Base-by-base conservation (phyloP, 2,113 vertebrate species). In the Apus apus region DNA sequence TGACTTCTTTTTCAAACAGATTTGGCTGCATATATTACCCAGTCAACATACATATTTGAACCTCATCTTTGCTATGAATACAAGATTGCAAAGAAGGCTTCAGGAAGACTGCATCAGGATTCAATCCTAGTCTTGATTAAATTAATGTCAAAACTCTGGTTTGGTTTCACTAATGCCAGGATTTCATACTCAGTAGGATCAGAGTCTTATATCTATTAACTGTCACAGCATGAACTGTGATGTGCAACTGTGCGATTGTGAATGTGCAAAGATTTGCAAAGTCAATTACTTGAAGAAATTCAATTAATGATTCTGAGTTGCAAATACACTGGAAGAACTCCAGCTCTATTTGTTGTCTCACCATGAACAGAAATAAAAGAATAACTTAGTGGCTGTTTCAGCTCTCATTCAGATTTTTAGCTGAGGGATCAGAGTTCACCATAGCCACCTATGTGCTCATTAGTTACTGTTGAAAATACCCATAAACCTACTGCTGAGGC, bases 201-300 rank as follows among this genome's bases (percentile, higher is more conserved):
- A 64, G 64, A 65, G 19, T 19, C 67, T 80, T 64, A 7, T 45
- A 53, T 72, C 91, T 91, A 82, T 81, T 79, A 94, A 89, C 70
- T 40, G 53, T 77, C 80, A 61, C 89, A 89, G 93, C 70, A 43
- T 79, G 91, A 94, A 68, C 6, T 61, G 73, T 61, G 62, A 71
- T 60, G 72, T 61, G 66, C 85, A 93, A 87, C 87, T 93, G 81
- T 90, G 95, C 53, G 88, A 67, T 86, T 92, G 75, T 84, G 83
- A 93, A 62, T 1, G 0, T 22, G 45, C 19, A 90, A 91, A 95
- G 89, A 89, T 68, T 86, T 75, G 53, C 26, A 65, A 79, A 93
- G 74, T 79, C 80, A 78, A 64, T 92, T 87, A 64, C 71, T 89
- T 32, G 16, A 76, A 72, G 82, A 91, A 92, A 77, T 71, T 48